Percentiles rank a stretch among this genome's conserved stretches.
Conservation (phyloP, 2,113 vertebrate species). For the Apistogramma diplotaenia region DNA sequence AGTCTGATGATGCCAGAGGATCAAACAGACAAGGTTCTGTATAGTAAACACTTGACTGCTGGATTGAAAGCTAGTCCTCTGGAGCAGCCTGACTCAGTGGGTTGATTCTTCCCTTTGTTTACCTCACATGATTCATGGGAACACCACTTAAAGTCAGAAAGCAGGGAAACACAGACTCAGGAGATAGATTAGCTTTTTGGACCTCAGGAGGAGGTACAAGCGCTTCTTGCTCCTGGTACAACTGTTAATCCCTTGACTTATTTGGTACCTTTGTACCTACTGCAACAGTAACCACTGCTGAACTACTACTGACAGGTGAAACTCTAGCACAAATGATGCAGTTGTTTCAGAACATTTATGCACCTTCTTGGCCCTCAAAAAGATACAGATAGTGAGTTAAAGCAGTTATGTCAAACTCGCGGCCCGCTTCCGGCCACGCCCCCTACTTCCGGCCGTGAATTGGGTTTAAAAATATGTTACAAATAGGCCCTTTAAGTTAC, state of each 20-base stretch:
- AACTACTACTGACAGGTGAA: not conserved
- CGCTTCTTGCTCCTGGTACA: not conserved
- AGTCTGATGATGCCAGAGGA: not conserved
- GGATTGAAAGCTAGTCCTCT: not conserved
- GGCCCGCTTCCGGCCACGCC: too few relatives aligned
- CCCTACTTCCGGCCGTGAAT: too few relatives aligned
- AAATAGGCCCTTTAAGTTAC: too few relatives aligned
- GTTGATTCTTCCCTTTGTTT: slow-evolving; percentile 9
- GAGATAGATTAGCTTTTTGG: not conserved
- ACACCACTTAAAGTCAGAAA: not conserved
- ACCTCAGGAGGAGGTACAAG: not conserved
- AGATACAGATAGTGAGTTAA: not conserved
- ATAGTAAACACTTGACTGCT: slow-evolving; percentile 27
- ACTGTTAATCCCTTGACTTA: not conserved
- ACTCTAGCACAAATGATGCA: not conserved
- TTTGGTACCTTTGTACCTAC: not conserved
- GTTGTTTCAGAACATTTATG: not conserved
- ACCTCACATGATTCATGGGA: not conserved
- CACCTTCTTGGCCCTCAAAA: not conserved
- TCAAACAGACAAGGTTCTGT: slow-evolving; percentile 13
- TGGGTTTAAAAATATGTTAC: too few relatives aligned
- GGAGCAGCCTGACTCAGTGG: not conserved
- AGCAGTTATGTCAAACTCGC: too few relatives aligned
- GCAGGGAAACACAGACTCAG: not conserved
- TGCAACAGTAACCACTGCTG: not conserved